Evolutionary conservation across 2,888 invertebrate species (phyloP), one percentile per base, ranked within the genome.

Genomic region (Salpingus planirostris): DNA sequence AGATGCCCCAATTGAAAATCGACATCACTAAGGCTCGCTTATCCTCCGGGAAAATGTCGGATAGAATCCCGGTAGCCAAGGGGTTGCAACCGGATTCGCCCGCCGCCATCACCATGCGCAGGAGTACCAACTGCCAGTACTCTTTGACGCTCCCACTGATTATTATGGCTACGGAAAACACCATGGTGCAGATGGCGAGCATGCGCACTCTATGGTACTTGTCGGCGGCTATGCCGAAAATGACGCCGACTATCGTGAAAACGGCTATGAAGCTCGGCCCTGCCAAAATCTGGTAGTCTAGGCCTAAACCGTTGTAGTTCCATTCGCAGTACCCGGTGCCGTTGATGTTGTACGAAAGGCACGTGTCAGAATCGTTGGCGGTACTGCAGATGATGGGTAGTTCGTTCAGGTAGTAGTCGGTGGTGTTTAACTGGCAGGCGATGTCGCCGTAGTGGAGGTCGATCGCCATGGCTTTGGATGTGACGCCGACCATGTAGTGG

Each of bases 1-100:
- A 93, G 46, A 92, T 91, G 7, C 93, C 92, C 91, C 91, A 92
- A 64, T 92, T 92, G 69, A 92, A 92, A 40, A 93, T 78, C 1
- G 91, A 89, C 72, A 92, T 80, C 8, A 91, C 92, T 23, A 91
- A 64, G 1, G 88, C 92, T 33, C 92, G 73, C 54, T 88, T 83
- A 40, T 77, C 72, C 57, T 85, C 85, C 0, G 80, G 77, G 57
- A 87, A 86, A 52, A 86, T 74, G 55, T 88, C 87, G 0, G 85
- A 82, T 36, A 88, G 69, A 26, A 88, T 78, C 3, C 89, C 89
- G 0, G 88, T 88, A 0, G 87, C 83, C 35, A 90, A 62, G 0
- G 90, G 90, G 66, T 89, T 89, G 60, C 88, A 87, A 2, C 86
- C 89, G 1, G 88, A 81, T 59, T 90, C 90, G 2, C 88, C 56